Evolutionary conservation across 2,113 vertebrate species (phyloP).

Genomic region (Sturnus vulgaris): DNA sequence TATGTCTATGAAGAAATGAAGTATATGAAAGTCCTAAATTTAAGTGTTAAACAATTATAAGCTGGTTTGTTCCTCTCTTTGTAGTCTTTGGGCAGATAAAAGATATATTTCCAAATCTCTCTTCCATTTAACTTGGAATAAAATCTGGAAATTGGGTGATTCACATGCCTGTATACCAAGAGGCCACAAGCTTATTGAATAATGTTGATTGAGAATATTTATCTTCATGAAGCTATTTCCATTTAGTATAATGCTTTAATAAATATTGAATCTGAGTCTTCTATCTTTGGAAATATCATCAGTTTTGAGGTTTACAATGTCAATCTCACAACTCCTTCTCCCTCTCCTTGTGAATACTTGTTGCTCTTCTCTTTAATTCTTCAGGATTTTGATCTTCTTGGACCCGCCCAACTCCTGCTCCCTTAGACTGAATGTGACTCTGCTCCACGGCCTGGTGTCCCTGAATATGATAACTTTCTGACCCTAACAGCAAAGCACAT

Average conservation of each 20-base stretch:
- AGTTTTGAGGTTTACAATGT: background rate
- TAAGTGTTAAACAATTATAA: background rate
- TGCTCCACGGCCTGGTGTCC: background rate
- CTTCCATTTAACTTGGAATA: background rate
- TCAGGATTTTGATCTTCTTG: background rate
- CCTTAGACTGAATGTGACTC: background rate
- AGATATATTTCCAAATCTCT: background rate
- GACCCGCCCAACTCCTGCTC: rapidly evolving
- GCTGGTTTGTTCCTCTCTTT: background rate
- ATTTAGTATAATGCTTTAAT: background rate
- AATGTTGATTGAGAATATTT: background rate
- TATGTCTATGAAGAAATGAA: background rate
- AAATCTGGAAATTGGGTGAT: background rate
- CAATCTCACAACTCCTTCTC: background rate
- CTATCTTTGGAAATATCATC: background rate
- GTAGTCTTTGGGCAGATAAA: background rate
- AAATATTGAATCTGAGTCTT: background rate
- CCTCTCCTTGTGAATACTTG: background rate
- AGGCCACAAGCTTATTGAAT: background rate
- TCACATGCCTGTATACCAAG: background rate
- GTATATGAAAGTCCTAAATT: background rate
- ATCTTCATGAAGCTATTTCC: background rate
- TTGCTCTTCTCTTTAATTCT: background rate
- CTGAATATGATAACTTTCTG: background rate
- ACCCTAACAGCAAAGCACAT: background rate